Base-by-base conservation (phyloP, 1,140 invertebrate species). In the Aphidius gifuensis region DNA sequence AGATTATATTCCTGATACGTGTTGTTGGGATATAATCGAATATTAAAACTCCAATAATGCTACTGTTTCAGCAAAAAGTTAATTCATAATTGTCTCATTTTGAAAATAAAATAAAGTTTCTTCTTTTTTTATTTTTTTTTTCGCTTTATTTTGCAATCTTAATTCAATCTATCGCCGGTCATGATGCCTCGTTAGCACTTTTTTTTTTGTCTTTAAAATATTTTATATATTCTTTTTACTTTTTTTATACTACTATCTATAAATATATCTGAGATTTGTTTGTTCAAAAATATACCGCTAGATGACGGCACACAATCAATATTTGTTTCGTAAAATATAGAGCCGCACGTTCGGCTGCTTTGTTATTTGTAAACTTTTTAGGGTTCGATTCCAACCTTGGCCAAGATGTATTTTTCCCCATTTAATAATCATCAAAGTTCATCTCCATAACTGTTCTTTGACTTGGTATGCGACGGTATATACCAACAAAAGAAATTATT, bases 41-140 rank as follows among this genome's bases (percentile, higher is more conserved):
- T 79, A 75, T 78, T 79, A 76, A 79, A 73, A 71, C 64, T 66
- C 71, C 64, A 67, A 71, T 75, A 75, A 74, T 71, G 70, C 72
- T 74, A 76, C 72, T 68, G 66, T 70, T 67, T 32, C 4, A 65
- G 61, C 59, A 64, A 59, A 69, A 71, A 80, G 80, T 81, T 80
- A 80, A 81, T 78, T 79, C 71, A 79, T 79, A 79, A 81, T 80
- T 80, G 77, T 76, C 74, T 74, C 73, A 78, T 79, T 78, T 74
- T 58, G 69, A 32, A 32, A 32, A 32, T 32, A 32, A 64, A 59
- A 16, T 16, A 69, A 71, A 80, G 80, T 80, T 80, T 79, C 80
- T 78, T 79, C 16, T 16, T 16, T 16, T 16, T 16, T 16, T 16
- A 70, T 78, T 79, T 79, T 80, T 80, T 80, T 76, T 76, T 73